Conservation (phyloP, 2,888 invertebrate genomes). For the Sphinx pinastri region DNA sequence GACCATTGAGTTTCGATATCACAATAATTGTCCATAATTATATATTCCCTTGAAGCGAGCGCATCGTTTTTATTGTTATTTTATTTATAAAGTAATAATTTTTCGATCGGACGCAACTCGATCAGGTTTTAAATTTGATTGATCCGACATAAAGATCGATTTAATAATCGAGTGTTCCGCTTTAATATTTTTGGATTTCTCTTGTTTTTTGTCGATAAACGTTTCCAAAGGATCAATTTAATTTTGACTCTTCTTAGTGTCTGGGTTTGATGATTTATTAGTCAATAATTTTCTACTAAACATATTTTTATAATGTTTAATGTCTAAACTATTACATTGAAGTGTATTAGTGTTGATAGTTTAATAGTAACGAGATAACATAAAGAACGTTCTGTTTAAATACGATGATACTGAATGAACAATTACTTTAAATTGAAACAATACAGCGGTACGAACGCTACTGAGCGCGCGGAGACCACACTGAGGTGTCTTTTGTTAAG, state of each 20-base stretch:
- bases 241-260: conserved; percentile 61
- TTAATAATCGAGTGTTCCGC: conserved; percentile 79
- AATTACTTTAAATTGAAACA: conserved; percentile 46
- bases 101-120: conserved; percentile 77
- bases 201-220: conserved; percentile 71
- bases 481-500: conserved; percentile 75
- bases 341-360: conserved; percentile 22
- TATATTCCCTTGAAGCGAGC: conserved; percentile 79
- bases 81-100: conserved; percentile 84
- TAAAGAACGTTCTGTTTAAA: conserved; percentile 2
- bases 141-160: conserved; percentile 83
- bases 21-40: conserved; percentile 84
- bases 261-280: conserved; percentile 64
- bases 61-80: conserved; percentile 84
- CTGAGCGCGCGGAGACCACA: conserved; percentile 73
- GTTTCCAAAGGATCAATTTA: conserved; percentile 67
- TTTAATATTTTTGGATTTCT: conserved; percentile 67
- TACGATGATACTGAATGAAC: conserved; percentile 31
- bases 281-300: conserved; percentile 33
- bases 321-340: neutral
- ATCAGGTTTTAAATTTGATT: conserved; percentile 83
- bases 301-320: conserved; percentile 15
- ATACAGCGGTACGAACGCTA: conserved; percentile 56
- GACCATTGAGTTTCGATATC: conserved; percentile 81
- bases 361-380: conserved; percentile 24